Conservation (phyloP, 1,140 invertebrate species). For the Glossosoma conforme region DNA sequence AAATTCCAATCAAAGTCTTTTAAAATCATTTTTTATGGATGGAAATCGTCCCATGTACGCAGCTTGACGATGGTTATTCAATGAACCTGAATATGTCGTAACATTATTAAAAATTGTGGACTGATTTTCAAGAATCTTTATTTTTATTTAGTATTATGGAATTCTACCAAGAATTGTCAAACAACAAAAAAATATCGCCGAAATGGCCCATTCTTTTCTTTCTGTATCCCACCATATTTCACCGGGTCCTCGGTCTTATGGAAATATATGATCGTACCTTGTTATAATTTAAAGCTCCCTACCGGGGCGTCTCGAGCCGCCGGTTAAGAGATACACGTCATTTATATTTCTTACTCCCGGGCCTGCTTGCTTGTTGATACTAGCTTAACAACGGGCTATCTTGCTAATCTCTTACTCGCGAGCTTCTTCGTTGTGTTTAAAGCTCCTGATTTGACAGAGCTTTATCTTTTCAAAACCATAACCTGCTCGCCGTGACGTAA, state of each 20-base stretch:
- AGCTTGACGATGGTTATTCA: too few species aligned
- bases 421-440: background rate
- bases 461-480: too few species aligned
- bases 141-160: too few species aligned
- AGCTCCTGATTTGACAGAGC: too few species aligned
- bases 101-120: too few species aligned
- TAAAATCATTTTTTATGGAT: too few species aligned
- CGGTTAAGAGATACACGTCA: slow-evolving; percentile 24
- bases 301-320: background rate
- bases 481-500: too few species aligned
- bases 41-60: too few species aligned
- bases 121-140: too few species aligned
- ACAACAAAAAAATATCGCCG: slow-evolving; percentile 2
- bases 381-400: slow-evolving; percentile 6
- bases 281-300: slow-evolving; percentile 25
- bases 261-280: slow-evolving; percentile 10
- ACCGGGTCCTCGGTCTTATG: slow-evolving; percentile 11
- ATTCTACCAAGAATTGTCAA: too few species aligned
- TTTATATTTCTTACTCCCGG: slow-evolving; percentile 30
- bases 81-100: too few species aligned
- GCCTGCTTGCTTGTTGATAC: slow-evolving; percentile 11
- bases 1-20: too few species aligned
- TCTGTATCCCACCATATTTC: background rate
- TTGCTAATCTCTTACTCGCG: background rate
- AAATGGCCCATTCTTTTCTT: background rate